Evolutionary conservation across 2,797 vertebrate genomes (phyloP).

Genomic region (Thunnus albacares): DNA sequence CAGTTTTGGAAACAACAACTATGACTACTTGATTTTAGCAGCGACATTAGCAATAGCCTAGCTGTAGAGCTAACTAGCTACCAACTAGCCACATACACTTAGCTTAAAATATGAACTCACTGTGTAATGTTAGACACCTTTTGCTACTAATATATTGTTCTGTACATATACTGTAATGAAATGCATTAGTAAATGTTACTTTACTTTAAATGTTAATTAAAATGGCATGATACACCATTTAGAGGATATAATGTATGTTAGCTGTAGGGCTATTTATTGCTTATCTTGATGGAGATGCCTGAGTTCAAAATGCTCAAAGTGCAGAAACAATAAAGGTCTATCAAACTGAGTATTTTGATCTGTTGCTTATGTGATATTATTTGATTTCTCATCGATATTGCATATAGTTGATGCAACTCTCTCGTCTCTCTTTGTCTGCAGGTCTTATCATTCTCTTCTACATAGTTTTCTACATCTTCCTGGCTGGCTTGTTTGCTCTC

Average conservation of each 20-base stretch:
- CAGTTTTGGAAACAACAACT: neutral
- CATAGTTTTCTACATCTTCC: conserved; percentile 93
- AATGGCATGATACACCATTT: neutral
- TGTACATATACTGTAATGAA: no score
- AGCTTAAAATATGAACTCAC: neutral
- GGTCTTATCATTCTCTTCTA: conserved; percentile 95
- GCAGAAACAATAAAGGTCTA: neutral
- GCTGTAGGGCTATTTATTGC: neutral
- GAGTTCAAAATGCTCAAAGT: neutral
- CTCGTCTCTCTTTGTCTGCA: conserved; percentile 63
- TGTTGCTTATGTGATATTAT: neutral
- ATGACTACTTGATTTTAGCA: neutral
- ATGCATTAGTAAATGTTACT: no score
- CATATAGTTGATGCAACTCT: neutral
- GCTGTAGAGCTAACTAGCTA: neutral
- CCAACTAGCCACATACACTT: neutral
- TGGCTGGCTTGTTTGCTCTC: conserved; percentile 88
- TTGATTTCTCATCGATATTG: neutral
- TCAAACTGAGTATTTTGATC: neutral
- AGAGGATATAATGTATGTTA: neutral
- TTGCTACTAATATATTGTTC: neutral
- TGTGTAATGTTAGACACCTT: neutral
- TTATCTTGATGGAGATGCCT: neutral
- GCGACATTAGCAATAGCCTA: neutral
- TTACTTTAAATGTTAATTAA: no score